Evolutionary conservation across 2,797 vertebrate genomes (phyloP).

Genomic region (Nyctalus aviator): DNA sequence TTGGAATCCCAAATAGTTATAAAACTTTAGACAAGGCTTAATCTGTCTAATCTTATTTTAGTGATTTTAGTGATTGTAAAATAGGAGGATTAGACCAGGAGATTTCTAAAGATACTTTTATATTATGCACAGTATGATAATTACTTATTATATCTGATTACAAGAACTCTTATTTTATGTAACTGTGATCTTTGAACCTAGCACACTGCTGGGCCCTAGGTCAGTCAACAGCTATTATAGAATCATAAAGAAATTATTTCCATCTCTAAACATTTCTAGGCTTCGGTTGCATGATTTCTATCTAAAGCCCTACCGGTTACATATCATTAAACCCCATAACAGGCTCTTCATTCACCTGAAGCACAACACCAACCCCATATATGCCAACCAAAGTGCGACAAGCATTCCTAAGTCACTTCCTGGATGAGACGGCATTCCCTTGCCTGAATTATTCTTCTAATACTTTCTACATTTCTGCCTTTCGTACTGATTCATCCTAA

Average conservation of each 20-base stretch:
- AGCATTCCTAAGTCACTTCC: neutral
- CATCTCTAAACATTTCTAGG: neutral
- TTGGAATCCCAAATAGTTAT: neutral
- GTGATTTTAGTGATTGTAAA: constrained; percentile 42
- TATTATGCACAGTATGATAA: neutral
- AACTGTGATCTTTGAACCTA: neutral
- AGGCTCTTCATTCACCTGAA: neutral
- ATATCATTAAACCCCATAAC: neutral
- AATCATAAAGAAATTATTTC: neutral
- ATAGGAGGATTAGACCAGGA: neutral
- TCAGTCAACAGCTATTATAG: neutral
- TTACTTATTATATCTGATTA: neutral
- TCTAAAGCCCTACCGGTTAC: neutral
- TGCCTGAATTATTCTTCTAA: neutral
- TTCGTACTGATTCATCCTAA: neutral
- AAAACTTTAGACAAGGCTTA: neutral
- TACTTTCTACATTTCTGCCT: neutral
- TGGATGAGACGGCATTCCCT: neutral
- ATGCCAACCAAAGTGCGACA: neutral
- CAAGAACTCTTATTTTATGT: neutral
- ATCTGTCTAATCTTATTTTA: constrained; percentile 15
- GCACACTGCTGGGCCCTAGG: neutral
- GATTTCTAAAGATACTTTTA: constrained; percentile 1
- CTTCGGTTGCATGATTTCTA: neutral
- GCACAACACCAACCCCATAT: neutral